A percentile compares a stretch with the other conserved stretches of the same genome.
Conservation (phyloP, 2,888 invertebrate genomes). For the Agonopterix arenella region DNA sequence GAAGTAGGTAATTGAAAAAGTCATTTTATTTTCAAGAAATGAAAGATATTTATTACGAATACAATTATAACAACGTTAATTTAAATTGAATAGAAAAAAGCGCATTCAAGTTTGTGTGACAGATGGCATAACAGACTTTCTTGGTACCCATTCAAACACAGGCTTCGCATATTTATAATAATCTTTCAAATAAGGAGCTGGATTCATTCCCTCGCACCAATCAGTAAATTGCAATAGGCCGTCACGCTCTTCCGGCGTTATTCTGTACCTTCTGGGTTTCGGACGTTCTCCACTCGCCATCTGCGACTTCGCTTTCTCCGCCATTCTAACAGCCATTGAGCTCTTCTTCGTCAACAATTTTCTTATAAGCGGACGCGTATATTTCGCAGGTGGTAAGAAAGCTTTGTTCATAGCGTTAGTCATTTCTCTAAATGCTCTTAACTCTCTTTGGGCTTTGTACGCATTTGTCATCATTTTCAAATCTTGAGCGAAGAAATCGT, state of each 20-base stretch:
- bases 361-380: slow-evolving; percentile 40
- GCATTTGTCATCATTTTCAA: slow-evolving; percentile 62
- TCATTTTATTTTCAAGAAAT: too few species aligned
- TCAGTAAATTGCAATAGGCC: slow-evolving; percentile 56
- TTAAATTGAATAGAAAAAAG: too few species aligned
- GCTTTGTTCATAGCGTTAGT: slow-evolving; percentile 66
- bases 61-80: too few species aligned
- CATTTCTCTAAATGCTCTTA: slow-evolving; percentile 61
- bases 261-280: slow-evolving; percentile 39
- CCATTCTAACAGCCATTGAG: slow-evolving; percentile 33
- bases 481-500: slow-evolving; percentile 61
- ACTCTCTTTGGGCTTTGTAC: slow-evolving; percentile 55
- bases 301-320: slow-evolving; percentile 31
- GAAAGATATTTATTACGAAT: too few species aligned
- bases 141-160: slow-evolving; percentile 20
- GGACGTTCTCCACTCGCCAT: slow-evolving; percentile 26
- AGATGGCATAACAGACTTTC: slow-evolving; percentile 23
- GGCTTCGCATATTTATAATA: slow-evolving; percentile 53
- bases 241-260: slow-evolving; percentile 50
- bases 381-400: slow-evolving; percentile 52
- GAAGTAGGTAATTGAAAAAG: too few species aligned
- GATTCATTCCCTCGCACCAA: slow-evolving; percentile 63
- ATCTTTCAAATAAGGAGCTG: slow-evolving; percentile 46
- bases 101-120: too few species aligned
- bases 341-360: slow-evolving; percentile 55